A percentile compares a stretch with the other conserved stretches of the same genome.
Conservation (phyloP, 2,888 invertebrate genomes). For the Tetrapedia diversipes region DNA sequence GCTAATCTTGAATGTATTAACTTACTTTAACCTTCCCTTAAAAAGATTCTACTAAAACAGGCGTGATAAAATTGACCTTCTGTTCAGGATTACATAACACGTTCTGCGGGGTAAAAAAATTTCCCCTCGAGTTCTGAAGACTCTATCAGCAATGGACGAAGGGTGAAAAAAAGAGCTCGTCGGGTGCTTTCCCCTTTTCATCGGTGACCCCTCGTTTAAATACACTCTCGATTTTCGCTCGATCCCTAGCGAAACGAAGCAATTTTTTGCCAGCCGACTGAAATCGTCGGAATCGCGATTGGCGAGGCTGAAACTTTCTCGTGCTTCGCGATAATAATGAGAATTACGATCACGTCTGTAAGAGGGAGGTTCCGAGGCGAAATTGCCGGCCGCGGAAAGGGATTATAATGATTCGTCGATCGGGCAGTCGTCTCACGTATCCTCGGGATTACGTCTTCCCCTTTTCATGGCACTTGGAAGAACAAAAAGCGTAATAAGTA, state of each 20-base stretch:
- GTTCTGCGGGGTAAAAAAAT: neutral
- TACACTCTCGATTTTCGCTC: neutral
- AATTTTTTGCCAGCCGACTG: neutral
- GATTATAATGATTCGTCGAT: conserved; percentile 69
- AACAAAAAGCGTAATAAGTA: conserved; percentile 1
- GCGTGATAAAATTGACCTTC: neutral
- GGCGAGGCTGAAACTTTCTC: conserved; percentile 31
- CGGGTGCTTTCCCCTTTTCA: neutral
- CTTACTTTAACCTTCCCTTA: no score
- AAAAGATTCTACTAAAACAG: neutral
- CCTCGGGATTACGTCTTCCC: conserved; percentile 15
- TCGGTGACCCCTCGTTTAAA: conserved; percentile 11
- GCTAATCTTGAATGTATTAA: no score
- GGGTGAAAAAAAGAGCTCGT: conserved; percentile 1
- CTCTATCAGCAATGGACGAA: conserved; percentile 1
- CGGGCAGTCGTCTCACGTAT: conserved; percentile 53
- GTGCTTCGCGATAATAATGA: conserved; percentile 56
- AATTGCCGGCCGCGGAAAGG: conserved; percentile 54
- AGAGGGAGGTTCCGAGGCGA: conserved; percentile 72
- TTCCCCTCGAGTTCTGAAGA: neutral
- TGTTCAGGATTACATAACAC: no score
- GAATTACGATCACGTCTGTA: conserved; percentile 74
- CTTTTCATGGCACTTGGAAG: neutral
- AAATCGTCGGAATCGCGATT: conserved; percentile 30
- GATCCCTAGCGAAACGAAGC: neutral